phyloP scores from a whole-genome alignment of 2,797 vertebrate genomes.

The Dendrocincla tyrannina region DNA sequence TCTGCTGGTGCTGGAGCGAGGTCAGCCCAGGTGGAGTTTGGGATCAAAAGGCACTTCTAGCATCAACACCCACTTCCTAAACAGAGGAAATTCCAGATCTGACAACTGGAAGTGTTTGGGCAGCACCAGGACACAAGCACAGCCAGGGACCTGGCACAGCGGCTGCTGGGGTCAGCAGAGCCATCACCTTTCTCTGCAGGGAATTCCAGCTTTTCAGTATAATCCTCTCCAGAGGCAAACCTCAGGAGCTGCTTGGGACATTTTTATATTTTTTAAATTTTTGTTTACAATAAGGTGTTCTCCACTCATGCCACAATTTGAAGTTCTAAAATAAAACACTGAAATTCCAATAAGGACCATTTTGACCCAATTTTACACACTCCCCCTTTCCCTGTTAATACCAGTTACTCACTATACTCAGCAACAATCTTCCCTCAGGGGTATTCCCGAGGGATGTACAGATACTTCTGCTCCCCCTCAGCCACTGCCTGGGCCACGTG shows the following conservation, averaged over 20 bases:
- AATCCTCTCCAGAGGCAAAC: not conserved
- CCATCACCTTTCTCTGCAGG: not conserved
- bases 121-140: accelerated
- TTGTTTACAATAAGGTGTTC: not conserved
- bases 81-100: not conserved
- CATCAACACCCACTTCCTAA: not conserved
- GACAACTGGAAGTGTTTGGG: accelerated
- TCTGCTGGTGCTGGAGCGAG: not conserved
- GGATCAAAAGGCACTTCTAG: not conserved
- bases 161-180: accelerated
- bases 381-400: not conserved
- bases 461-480: not conserved
- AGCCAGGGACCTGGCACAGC: accelerated
- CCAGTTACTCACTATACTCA: not conserved
- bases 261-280: accelerated
- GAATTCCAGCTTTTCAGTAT: not conserved
- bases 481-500: accelerated
- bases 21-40: not conserved
- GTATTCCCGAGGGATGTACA: not conserved
- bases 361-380: not conserved
- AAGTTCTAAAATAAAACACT: not conserved
- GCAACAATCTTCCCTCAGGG: not conserved
- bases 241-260: not conserved
- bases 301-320: not conserved
- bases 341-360: not conserved